Evolutionary conservation across 2,113 vertebrate genomes (phyloP).

Genomic region (Petrocephalus zakoni): DNA sequence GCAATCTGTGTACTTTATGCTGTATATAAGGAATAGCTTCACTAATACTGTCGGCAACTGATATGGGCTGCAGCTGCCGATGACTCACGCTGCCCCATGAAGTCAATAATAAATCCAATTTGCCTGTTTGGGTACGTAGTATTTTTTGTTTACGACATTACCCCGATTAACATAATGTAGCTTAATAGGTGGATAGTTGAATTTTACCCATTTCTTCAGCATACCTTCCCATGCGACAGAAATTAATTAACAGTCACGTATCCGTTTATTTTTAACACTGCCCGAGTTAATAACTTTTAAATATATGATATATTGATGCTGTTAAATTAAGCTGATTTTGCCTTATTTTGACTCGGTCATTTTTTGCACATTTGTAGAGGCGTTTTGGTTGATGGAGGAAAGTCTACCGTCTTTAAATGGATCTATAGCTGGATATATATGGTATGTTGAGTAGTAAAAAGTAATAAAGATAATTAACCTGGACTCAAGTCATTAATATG

Average conservation of each 20-base stretch:
- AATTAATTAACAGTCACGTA: not conserved
- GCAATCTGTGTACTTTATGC: conserved; percentile 44
- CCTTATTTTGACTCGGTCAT: not conserved
- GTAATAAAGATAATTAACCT: not conserved
- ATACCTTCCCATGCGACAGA: not conserved
- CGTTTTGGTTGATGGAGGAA: not conserved
- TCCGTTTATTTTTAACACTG: not conserved
- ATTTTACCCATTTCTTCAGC: not conserved
- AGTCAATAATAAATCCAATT: not conserved
- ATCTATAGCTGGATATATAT: not conserved
- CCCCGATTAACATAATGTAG: not conserved
- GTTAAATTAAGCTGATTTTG: not conserved
- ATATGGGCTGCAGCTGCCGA: not conserved
- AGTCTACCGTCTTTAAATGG: not conserved
- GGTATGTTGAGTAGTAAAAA: not conserved
- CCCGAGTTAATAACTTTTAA: not conserved
- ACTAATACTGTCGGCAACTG: not conserved
- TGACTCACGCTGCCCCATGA: not conserved
- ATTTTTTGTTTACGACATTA: not conserved
- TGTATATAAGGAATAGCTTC: conserved; percentile 40
- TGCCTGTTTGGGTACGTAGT: not conserved
- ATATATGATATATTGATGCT: not conserved
- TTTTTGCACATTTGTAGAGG: not conserved
- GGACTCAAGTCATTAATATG: not conserved
- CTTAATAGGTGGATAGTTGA: not conserved